These are phyloP conservation scores for Nebria brevicollis DNA, from an alignment of 2,888 invertebrate species.

Conservation along the genomic window DNA sequence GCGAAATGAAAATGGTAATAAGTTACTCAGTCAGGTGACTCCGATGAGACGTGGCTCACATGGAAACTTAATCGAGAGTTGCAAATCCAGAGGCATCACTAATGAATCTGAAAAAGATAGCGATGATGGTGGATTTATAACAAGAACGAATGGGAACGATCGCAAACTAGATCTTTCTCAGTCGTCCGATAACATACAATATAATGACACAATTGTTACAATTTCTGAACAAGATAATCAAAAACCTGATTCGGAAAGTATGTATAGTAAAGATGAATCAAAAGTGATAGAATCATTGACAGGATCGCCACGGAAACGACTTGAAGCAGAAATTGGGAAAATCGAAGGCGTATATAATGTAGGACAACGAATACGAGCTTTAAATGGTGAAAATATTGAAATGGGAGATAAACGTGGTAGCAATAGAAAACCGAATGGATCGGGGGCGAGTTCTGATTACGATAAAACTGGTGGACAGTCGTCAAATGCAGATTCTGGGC, in stretches of 20 bases:
- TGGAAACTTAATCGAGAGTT: constrained; percentile 68
- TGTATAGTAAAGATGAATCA: constrained; percentile 51
- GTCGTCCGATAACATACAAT: constrained; percentile 40
- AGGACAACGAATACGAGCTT: constrained; percentile 63
- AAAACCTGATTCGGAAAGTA: constrained; percentile 46
- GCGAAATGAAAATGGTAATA: constrained; percentile 43
- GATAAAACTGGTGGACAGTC: constrained; percentile 80
- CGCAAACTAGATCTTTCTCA: constrained; percentile 48
- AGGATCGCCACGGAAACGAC: constrained; percentile 58
- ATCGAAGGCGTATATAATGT: constrained; percentile 71
- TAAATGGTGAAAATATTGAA: constrained; percentile 61
- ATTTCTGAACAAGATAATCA: constrained; percentile 46
- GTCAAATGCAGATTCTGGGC: constrained; percentile 81
- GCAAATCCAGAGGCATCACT: constrained; percentile 47
- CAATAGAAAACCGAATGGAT: constrained; percentile 66
- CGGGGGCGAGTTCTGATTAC: constrained; percentile 77
- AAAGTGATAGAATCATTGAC: constrained; percentile 57
- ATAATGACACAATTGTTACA: constrained; percentile 39
- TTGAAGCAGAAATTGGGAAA: constrained; percentile 58
- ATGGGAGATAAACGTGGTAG: constrained; percentile 62
- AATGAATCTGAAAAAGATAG: constrained; percentile 67
- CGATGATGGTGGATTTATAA: constrained; percentile 71
- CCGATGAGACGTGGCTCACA: constrained; percentile 68
- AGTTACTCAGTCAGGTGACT: constrained; percentile 35
- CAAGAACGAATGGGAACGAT: constrained; percentile 62